These are phyloP conservation scores for Chunga burmeisteri DNA, from an alignment of 2,113 vertebrate genomes.

Conservation along the genomic window DNA sequence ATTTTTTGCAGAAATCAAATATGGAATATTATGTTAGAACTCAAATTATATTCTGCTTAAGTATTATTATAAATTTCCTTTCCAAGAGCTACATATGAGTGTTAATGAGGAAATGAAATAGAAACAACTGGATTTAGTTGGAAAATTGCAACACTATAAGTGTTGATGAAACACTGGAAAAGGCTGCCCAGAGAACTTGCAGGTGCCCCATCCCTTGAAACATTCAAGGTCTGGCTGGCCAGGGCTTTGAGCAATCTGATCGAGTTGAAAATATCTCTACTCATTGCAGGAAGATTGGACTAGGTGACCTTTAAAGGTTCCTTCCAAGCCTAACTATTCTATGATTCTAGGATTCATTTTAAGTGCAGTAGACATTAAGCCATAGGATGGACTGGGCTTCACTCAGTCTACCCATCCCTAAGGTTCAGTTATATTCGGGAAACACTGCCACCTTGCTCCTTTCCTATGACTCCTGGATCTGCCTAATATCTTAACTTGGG, in stretches of 20 bases:
- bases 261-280: background rate
- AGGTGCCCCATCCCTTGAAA: background rate
- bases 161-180: background rate
- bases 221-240: background rate
- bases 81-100: background rate
- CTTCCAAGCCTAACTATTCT: background rate
- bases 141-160: background rate
- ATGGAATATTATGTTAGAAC: background rate
- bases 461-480: background rate
- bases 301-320: background rate
- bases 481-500: background rate
- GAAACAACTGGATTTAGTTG: background rate
- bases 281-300: background rate
- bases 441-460: background rate
- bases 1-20: background rate
- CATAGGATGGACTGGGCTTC: background rate
- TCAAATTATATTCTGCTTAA: background rate
- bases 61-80: background rate
- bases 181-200: background rate
- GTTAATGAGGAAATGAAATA: background rate
- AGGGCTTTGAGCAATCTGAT: background rate
- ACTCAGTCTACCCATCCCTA: background rate
- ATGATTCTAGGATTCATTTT: background rate
- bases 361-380: background rate
- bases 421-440: background rate